Percentiles rank a stretch among this genome's conserved stretches.
Evolutionary conservation across 2,113 vertebrate genomes (phyloP).

Genomic region (Perccottus glenii): DNA sequence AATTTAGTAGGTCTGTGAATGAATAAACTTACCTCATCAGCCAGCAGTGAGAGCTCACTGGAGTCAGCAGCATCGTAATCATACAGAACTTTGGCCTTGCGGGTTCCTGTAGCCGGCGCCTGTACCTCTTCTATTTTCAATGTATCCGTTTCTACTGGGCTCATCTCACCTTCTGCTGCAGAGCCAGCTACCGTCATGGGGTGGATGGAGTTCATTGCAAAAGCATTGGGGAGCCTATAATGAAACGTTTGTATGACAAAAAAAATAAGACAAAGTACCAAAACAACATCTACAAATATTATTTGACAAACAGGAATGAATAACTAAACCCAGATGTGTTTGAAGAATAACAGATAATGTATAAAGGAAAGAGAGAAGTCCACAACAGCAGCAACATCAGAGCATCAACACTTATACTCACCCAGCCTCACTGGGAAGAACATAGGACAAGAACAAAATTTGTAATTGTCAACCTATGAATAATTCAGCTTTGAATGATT

Average conservation of each 20-base stretch:
- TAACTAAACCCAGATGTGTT: too few species aligned
- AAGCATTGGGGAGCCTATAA: slow-evolving; percentile 87
- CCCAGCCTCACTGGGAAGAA: slow-evolving; percentile 2
- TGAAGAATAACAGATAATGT: background rate
- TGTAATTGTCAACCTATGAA: background rate
- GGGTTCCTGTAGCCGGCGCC: slow-evolving; percentile 88
- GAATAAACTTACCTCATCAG: slow-evolving; percentile 87
- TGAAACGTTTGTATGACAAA: background rate
- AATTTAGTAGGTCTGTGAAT: too few species aligned
- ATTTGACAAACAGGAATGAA: background rate
- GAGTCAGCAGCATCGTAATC: slow-evolving; percentile 95
- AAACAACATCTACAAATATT: background rate
- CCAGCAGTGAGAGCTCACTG: slow-evolving; percentile 90
- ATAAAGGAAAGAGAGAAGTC: background rate
- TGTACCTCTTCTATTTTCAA: slow-evolving; percentile 90
- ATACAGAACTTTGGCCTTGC: slow-evolving; percentile 93
- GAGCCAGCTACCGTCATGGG: slow-evolving; percentile 53
- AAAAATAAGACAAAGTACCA: background rate
- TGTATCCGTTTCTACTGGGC: slow-evolving; percentile 73
- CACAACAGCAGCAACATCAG: background rate
- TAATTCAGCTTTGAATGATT: too few species aligned
- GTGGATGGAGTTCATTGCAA: slow-evolving; percentile 81
- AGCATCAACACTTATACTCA: background rate
- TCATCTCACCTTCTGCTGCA: slow-evolving; percentile 76
- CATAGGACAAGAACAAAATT: background rate